Base-by-base conservation (phyloP, 2,888 invertebrate species). In the Cyaniris semiargus region DNA sequence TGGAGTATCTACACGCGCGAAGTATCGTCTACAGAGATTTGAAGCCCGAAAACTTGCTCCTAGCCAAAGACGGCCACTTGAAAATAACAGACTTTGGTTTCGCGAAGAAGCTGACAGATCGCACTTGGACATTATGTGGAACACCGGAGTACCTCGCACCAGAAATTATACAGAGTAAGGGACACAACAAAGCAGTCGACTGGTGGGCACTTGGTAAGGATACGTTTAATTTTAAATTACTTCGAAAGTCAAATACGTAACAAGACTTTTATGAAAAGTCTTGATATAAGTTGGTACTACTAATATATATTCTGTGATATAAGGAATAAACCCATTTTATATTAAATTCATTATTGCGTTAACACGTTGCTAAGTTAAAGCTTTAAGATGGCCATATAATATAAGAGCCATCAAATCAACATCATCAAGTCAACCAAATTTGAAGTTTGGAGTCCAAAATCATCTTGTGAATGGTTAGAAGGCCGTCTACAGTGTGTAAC, bases 21-120 rank as follows among this genome's bases (percentile, higher is more conserved):
- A 96, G 96, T 87, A 97, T 98, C 81, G 98, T 98, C 48, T 98
- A 98, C 91, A 90, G 95, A 78, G 98, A 98, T 86, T 93, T 98
- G 82, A 98, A 98, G 88, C 98, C 98, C 0, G 99, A 99, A 89
- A 99, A 99, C 89, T 93, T 99, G 77, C 94, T 99, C 27, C 94
- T 99, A 76, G 99, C 98, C 85, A 96, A 95, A 81, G 97, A 98
- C 83, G 99, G 99, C 0, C 99, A 99, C 89, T 92, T 99, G 85
- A 99, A 99, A 93, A 98, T 99, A 84, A 99, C 99, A 10, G 99
- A 99, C 89, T 99, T 99, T 87, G 99, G 99, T 15, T 99, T 99
- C 88, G 98, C 99, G 71, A 99, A 99, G 91, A 97, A 97, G 85
- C 93, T 99, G 74, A 96, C 96, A 1, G 99, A 99, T 89, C 96